Evolutionary conservation across 1,140 invertebrate genomes (phyloP).

Genomic region (Anastrepha obliqua): DNA sequence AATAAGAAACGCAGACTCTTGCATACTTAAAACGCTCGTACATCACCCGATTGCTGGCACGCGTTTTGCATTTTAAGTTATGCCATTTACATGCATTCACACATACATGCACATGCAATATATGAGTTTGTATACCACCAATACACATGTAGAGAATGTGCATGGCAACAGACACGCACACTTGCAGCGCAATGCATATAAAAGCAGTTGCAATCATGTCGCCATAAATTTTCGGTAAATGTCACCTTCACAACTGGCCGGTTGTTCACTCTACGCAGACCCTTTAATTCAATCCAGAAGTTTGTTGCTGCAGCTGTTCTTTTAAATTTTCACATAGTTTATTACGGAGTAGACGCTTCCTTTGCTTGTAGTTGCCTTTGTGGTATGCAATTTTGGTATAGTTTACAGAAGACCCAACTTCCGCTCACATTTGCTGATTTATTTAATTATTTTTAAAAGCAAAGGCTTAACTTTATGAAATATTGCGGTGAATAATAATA

Average conservation of each 20-base stretch:
- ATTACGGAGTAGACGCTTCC: no score
- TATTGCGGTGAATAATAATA: no score
- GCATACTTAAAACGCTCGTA: slow-evolving; percentile 4
- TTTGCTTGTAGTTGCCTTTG: no score
- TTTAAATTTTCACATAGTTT: no score
- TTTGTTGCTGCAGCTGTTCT: no score
- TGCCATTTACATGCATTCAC: not conserved
- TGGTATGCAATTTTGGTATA: no score
- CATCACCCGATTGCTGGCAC: slow-evolving; percentile 20
- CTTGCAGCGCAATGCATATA: not conserved
- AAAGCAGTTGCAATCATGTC: not conserved
- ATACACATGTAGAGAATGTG: not conserved
- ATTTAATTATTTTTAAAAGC: no score
- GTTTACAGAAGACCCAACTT: no score
- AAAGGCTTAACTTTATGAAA: no score
- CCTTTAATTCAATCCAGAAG: no score
- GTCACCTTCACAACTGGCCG: not conserved
- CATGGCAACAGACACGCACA: not conserved
- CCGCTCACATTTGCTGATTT: no score
- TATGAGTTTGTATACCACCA: not conserved
- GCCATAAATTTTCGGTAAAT: slow-evolving; percentile 33
- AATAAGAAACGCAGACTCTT: not conserved
- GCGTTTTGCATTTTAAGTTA: slow-evolving; percentile 50
- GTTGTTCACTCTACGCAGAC: no score
- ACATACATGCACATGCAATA: not conserved